These are phyloP conservation scores for Pangasius djambal DNA, from an alignment of 2,797 vertebrate species.

Conservation along the genomic window DNA sequence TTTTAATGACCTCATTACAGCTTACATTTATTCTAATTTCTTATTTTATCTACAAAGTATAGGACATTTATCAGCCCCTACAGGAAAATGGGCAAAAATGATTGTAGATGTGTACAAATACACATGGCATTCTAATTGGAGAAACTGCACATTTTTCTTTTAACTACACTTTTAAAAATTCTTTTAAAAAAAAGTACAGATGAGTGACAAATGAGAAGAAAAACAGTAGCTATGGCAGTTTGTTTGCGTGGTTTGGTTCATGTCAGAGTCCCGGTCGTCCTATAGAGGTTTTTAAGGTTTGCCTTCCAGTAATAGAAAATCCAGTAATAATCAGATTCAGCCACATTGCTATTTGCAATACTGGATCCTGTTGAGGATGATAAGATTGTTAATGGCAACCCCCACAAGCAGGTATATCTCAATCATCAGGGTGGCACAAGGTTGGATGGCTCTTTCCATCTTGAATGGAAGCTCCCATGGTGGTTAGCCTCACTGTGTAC, in stretches of 20 bases:
- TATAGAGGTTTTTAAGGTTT: background rate
- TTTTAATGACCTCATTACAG: background rate
- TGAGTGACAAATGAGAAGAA: no score
- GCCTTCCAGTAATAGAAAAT: background rate
- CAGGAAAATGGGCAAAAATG: background rate
- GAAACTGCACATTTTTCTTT: background rate
- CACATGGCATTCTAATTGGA: background rate
- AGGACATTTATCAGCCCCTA: background rate
- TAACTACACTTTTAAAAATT: no score
- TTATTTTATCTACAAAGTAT: background rate
- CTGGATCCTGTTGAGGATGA: background rate
- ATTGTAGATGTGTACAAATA: background rate
- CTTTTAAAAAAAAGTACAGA: no score
- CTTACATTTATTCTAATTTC: background rate
- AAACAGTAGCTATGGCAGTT: background rate
- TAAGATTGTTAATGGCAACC: background rate
- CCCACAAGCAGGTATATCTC: background rate
- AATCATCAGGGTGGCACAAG: background rate
- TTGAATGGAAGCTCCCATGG: background rate
- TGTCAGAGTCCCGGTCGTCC: background rate
- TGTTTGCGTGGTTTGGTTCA: background rate
- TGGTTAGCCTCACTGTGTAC: background rate
- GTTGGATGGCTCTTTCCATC: background rate
- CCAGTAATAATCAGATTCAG: background rate
- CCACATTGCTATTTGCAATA: background rate